Percentiles rank a stretch among this genome's conserved stretches.
phyloP scores from a whole-genome alignment of 2,797 vertebrate species.

The Scomberomorus guttatus region DNA sequence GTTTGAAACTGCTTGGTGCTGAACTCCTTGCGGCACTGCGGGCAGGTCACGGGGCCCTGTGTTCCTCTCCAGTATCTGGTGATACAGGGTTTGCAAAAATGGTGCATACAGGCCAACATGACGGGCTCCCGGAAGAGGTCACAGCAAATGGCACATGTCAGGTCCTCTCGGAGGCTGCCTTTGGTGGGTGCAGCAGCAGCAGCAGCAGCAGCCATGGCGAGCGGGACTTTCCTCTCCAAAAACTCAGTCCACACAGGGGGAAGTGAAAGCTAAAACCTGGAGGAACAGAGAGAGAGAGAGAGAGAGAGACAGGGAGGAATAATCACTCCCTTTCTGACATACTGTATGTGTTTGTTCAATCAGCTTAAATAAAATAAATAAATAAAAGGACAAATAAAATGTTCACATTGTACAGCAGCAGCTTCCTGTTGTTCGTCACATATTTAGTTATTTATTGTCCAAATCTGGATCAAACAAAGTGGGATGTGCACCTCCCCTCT shows the following conservation, averaged over 20 bases:
- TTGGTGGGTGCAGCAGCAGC: slow-evolving; percentile 42
- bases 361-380: slow-evolving; percentile 14
- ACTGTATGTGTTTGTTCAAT: background rate
- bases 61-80: slow-evolving; percentile 86
- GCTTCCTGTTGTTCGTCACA: background rate
- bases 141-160: slow-evolving; percentile 92
- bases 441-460: background rate
- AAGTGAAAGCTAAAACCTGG: slow-evolving; percentile 51
- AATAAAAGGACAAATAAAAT: background rate
- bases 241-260: slow-evolving; percentile 12
- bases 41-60: slow-evolving; percentile 80
- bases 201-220: slow-evolving; percentile 64
- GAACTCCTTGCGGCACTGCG: slow-evolving; percentile 89
- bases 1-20: slow-evolving; percentile 84
- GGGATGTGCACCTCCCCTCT: background rate
- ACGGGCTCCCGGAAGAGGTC: slow-evolving; percentile 91
- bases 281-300: background rate
- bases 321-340: background rate
- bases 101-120: slow-evolving; percentile 93
- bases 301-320: background rate
- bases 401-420: background rate
- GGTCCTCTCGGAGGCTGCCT: slow-evolving; percentile 87
- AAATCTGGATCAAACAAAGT: background rate
- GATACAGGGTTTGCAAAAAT: slow-evolving; percentile 91
- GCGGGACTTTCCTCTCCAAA: background rate